Evolutionary conservation across 1,140 invertebrate genomes (phyloP).

Genomic region (Rhyzopertha dominica): DNA sequence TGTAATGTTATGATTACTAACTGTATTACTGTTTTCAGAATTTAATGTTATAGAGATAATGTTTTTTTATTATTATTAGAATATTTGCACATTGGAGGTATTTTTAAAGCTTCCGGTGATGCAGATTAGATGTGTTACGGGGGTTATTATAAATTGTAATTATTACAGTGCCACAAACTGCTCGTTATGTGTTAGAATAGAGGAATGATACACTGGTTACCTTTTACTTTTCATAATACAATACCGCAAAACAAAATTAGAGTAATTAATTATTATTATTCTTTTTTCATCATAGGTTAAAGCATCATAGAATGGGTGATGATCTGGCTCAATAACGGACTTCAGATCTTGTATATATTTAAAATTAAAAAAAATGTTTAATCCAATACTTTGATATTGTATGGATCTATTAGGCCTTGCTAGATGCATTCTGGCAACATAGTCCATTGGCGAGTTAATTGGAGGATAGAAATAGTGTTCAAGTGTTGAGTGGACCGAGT

Average conservation of each 20-base stretch:
- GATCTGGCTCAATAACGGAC: no score
- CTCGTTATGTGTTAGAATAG: neutral
- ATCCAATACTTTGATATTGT: slow-evolving; percentile 9
- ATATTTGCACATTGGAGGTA: neutral
- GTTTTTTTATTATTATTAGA: slow-evolving; percentile 2
- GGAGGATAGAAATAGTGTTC: slow-evolving; percentile 6
- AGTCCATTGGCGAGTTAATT: slow-evolving; percentile 3
- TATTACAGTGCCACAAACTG: no score
- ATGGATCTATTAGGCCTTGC: neutral
- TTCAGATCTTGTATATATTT: no score
- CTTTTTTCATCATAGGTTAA: slow-evolving; percentile 4
- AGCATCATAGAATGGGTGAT: neutral
- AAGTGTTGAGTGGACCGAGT: slow-evolving; percentile 6
- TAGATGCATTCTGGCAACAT: slow-evolving; percentile 9
- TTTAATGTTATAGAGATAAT: neutral
- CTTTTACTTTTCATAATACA: slow-evolving; percentile 4
- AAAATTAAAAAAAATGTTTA: slow-evolving; percentile 2
- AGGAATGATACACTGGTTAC: slow-evolving; percentile 1
- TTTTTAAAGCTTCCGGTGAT: neutral
- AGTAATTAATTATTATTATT: neutral
- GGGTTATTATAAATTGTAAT: no score
- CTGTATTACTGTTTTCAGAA: neutral
- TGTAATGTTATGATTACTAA: neutral
- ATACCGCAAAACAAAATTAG: neutral
- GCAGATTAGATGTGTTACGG: no score